Conservation (phyloP, 2,797 vertebrate genomes). For the Cryptoprocta ferox region DNA sequence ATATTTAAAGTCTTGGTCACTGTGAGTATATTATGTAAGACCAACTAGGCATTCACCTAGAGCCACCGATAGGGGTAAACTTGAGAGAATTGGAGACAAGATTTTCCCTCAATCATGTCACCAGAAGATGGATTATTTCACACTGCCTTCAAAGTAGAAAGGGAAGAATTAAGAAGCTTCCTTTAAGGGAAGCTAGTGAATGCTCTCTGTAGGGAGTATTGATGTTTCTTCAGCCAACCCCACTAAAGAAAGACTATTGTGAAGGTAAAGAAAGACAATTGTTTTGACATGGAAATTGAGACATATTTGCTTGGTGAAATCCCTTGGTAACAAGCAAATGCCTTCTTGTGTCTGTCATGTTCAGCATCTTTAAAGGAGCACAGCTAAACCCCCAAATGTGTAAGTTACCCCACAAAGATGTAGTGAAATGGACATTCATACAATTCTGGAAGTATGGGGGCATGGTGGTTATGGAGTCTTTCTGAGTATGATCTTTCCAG, state of each 20-base stretch:
- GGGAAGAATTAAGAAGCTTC: neutral
- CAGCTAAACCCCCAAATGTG: neutral
- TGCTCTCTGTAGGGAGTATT: neutral
- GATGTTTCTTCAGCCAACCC: neutral
- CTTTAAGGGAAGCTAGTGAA: neutral
- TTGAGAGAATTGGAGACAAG: neutral
- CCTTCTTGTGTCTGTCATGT: neutral
- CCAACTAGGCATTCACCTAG: neutral
- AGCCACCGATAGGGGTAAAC: neutral
- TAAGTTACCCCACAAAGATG: neutral
- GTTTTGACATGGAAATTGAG: constrained; percentile 19
- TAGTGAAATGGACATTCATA: neutral
- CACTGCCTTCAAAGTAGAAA: neutral
- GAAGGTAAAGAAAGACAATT: constrained; percentile 23
- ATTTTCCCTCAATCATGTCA: neutral
- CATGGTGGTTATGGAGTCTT: neutral
- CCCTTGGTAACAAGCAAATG: neutral
- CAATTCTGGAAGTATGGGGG: neutral
- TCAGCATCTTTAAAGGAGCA: constrained; percentile 19
- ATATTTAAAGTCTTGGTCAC: neutral
- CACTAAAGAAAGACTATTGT: neutral
- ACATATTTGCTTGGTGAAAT: neutral
- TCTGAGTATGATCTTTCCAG: neutral
- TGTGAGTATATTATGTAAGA: neutral
- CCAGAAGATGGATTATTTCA: constrained; percentile 25